Base-by-base conservation (phyloP, 2,888 invertebrate species). In the Parnassius apollo region DNA sequence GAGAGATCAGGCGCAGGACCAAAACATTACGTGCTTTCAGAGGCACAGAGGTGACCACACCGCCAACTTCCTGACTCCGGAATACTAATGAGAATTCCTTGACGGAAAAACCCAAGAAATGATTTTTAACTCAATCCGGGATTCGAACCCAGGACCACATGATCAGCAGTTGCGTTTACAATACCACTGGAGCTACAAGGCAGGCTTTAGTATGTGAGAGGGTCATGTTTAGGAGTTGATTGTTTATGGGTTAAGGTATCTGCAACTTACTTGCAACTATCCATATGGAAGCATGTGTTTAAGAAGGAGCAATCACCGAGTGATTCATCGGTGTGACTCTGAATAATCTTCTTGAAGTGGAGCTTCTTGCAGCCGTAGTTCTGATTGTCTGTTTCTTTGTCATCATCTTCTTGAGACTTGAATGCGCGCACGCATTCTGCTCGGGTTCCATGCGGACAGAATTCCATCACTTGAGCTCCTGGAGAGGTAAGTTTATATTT, bases 261-360 rank as follows among this genome's bases (percentile, higher is more conserved):
- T 35, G 7, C 2, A 3, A 56, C 56, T 57, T 13, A 59, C 94
- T 98, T 98, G 94, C 99, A 99, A 49, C 97, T 98, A 72, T 99
- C 98, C 98, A 99, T 99, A 81, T 99, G 99, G 81, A 99, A 99
- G 84, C 99, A 99, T 0, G 99, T 99, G 83, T 99, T 99, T 2
- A 99, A 93, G 84, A 99, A 99, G 18, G 98, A 98, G 81, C 99
- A 99, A 83, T 99, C 99, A 0, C 99, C 99, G 1, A 99, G 92
- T 0, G 96, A 94, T 86, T 98, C 98, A 80, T 98, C 98, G 0
- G 99, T 99, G 80, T 99, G 99, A 59, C 95, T 93, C 65, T 91
- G 98, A 68, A 99, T 98, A 68, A 99, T 99, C 92, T 99, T 99
- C 81, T 97, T 96, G 81, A 99, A 99, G 89, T 99, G 99, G 55